Evolutionary conservation across 2,888 invertebrate species (phyloP).

Genomic region (Hylaea fasciaria): DNA sequence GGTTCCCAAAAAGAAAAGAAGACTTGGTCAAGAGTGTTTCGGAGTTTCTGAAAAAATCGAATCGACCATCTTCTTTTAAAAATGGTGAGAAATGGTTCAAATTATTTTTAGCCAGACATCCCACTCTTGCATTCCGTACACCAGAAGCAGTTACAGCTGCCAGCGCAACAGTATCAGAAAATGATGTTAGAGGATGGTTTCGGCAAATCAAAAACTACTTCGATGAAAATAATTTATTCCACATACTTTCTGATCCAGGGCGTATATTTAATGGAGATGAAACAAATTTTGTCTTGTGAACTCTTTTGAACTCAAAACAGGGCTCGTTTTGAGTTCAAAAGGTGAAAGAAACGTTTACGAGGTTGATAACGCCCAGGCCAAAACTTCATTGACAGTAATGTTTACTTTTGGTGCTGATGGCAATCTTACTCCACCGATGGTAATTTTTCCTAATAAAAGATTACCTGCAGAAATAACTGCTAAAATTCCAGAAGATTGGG

Average conservation of each 20-base stretch:
- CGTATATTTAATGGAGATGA: constrained; percentile 28
- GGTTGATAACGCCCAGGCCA: constrained; percentile 54
- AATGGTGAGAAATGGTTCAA: constrained; percentile 15
- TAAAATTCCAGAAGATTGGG: constrained; percentile 54
- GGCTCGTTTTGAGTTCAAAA: constrained; percentile 33
- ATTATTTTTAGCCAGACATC: constrained; percentile 50
- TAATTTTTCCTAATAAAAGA: constrained; percentile 57
- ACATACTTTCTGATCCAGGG: constrained; percentile 23
- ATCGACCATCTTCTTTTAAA: constrained; percentile 5
- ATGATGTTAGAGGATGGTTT: constrained; percentile 27
- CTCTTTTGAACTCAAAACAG: constrained; percentile 48
- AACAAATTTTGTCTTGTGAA: constrained; percentile 47
- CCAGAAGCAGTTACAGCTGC: constrained; percentile 50
- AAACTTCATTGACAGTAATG: constrained; percentile 53
- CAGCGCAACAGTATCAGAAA: constrained; percentile 46
- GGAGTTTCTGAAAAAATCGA: constrained; percentile 41
- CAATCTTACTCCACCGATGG: constrained; percentile 54
- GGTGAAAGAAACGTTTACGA: constrained; percentile 57
- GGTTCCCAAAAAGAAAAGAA: constrained; percentile 51
- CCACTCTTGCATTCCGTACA: constrained; percentile 40
- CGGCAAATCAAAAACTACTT: constrained; percentile 46
- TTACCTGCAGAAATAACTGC: constrained; percentile 49
- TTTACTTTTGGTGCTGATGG: constrained; percentile 60
- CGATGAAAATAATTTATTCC: constrained; percentile 26
- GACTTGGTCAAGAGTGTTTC: constrained; percentile 45